Conservation (phyloP, 2,113 vertebrate species). For the Mustela lutreola region DNA sequence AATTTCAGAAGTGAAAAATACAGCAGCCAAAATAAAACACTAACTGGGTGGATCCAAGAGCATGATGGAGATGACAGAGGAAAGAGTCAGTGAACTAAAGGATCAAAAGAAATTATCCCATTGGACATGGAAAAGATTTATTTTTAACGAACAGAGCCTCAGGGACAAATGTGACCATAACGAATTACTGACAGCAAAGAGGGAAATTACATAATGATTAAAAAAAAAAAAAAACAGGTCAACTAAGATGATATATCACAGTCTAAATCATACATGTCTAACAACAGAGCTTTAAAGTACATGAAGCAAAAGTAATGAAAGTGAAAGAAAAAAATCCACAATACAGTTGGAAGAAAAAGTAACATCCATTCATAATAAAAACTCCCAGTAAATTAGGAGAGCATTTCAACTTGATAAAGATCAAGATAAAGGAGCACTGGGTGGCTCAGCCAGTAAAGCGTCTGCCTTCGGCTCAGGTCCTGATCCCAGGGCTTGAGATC, state of each 20-base stretch:
- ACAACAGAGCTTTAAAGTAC: background rate
- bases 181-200: background rate
- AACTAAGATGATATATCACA: background rate
- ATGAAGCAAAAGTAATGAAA: background rate
- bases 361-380: background rate
- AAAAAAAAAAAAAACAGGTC: background rate
- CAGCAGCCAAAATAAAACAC: background rate
- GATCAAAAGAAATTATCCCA: background rate
- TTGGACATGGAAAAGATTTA: background rate
- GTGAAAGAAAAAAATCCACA: background rate
- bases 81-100: background rate
- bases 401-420: background rate
- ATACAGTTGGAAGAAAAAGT: slow-evolving; percentile 4
- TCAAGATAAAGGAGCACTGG: background rate
- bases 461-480: background rate
- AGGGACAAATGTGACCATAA: background rate
- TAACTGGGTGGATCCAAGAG: background rate
- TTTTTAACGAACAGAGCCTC: background rate
- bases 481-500: background rate
- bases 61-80: background rate
- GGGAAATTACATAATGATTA: background rate
- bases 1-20: background rate
- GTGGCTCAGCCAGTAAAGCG: background rate
- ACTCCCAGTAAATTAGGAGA: background rate
- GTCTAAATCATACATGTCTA: background rate